phyloP scores from a whole-genome alignment of 2,113 vertebrate genomes.

The Anoplopoma fimbria region DNA sequence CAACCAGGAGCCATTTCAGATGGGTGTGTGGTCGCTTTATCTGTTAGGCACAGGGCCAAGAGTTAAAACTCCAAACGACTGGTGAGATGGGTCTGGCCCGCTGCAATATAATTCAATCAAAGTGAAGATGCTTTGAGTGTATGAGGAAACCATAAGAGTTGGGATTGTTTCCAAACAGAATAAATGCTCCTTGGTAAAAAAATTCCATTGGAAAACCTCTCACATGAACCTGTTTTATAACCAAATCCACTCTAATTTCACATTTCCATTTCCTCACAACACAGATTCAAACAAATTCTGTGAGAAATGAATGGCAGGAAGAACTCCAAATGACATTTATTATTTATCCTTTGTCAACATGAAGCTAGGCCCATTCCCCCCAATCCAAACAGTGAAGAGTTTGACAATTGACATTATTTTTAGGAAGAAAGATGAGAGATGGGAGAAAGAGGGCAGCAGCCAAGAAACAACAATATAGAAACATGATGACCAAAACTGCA shows the following conservation, averaged over 20 bases:
- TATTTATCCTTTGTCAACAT: slow-evolving; percentile 20
- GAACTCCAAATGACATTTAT: slow-evolving; percentile 21
- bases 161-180: slow-evolving; percentile 13
- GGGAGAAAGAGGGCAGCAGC: neutral
- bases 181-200: neutral
- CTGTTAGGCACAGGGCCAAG: slow-evolving; percentile 26
- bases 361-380: neutral
- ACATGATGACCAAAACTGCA: neutral
- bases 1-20: slow-evolving; percentile 1
- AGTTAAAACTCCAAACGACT: slow-evolving; percentile 38
- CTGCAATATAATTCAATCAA: slow-evolving; percentile 24
- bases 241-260: neutral
- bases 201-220: slow-evolving; percentile 20
- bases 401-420: neutral
- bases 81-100: slow-evolving; percentile 16
- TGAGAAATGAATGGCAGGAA: slow-evolving; percentile 2
- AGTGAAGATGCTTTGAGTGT: slow-evolving; percentile 27
- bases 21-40: slow-evolving; percentile 6
- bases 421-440: neutral
- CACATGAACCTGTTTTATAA: slow-evolving; percentile 34
- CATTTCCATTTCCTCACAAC: neutral
- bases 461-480: neutral
- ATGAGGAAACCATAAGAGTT: neutral
- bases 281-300: slow-evolving; percentile 9
- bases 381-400: neutral